Percentiles rank a stretch among this genome's conserved stretches.
Evolutionary conservation across 2,888 invertebrate species (phyloP).

Genomic region (Scaeva pyrastri): DNA sequence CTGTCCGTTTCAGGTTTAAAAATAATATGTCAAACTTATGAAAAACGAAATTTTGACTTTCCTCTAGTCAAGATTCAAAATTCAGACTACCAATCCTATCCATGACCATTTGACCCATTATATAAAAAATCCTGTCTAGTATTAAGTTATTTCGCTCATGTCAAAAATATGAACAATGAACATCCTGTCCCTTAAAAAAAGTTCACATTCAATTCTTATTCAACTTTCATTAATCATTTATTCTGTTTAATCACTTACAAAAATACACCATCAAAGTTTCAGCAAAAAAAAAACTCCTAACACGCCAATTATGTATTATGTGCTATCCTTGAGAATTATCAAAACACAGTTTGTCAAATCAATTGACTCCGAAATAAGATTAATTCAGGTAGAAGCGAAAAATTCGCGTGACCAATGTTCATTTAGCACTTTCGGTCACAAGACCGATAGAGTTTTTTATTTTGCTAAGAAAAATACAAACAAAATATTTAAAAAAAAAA

Average conservation of each 20-base stretch:
- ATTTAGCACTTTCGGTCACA: conserved; percentile 61
- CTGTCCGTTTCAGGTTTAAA: too few species aligned
- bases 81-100: too few species aligned
- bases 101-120: too few species aligned
- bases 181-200: too few species aligned
- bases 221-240: not conserved
- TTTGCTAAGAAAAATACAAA: not conserved
- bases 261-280: not conserved
- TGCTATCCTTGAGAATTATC: not conserved
- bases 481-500: not conserved
- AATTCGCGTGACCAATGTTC: conserved; percentile 59
- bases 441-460: not conserved
- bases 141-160: too few species aligned
- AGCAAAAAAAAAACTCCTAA: not conserved
- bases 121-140: too few species aligned
- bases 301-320: not conserved
- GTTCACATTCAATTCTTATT: not conserved
- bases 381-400: conserved; percentile 19
- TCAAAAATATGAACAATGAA: too few species aligned
- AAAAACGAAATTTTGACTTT: too few species aligned
- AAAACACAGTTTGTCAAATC: conserved; percentile 40
- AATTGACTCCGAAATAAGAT: conserved; percentile 50
- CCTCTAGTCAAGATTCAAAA: too few species aligned
- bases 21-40: not conserved
- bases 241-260: not conserved